Conservation (phyloP, 92 coral and sea anemone genomes). For the Porites evermanni region DNA sequence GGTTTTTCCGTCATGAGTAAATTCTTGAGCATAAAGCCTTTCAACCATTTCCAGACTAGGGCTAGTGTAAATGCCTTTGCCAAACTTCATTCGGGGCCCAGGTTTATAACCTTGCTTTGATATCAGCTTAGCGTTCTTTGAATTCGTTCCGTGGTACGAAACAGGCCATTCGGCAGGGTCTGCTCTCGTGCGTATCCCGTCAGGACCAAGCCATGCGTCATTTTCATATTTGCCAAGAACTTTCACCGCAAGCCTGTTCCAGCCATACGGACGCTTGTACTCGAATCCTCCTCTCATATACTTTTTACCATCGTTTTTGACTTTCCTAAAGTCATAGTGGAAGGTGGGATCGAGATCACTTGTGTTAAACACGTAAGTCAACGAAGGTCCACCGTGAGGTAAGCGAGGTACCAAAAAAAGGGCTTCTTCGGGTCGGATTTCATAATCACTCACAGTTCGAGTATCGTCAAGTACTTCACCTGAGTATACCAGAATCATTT, state of each 20-base stretch:
- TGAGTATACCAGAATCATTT: conserved; percentile 38
- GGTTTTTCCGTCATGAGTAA: conserved; percentile 47
- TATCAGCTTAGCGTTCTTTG: conserved; percentile 33
- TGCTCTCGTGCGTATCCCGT: conserved; percentile 67
- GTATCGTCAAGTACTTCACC: conserved; percentile 38
- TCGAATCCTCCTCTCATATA: conserved; percentile 64
- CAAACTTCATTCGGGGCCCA: conserved; percentile 36
- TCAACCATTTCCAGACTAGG: conserved; percentile 70
- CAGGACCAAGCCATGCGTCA: conserved; percentile 73
- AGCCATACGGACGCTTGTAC: conserved; percentile 83
- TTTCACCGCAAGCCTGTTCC: conserved; percentile 70
- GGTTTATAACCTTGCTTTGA: conserved; percentile 47
- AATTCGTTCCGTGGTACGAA: conserved; percentile 73
- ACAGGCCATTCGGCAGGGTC: conserved; percentile 82
- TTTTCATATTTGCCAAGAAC: conserved; percentile 45
- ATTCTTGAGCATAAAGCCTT: conserved; percentile 55
- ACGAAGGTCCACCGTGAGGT: neutral
- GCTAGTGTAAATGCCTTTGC: conserved; percentile 71
- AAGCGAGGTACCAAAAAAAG: conserved; percentile 37
- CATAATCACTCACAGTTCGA: conserved; percentile 28
- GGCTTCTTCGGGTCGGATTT: conserved; percentile 32
- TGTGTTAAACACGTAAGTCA: neutral
- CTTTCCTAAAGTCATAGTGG: conserved; percentile 57
- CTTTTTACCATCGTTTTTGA: conserved; percentile 61
- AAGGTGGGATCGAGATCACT: conserved; percentile 35